Evolutionary conservation across 1,140 invertebrate genomes (phyloP).

Genomic region (Rhizoglyphus robini): DNA sequence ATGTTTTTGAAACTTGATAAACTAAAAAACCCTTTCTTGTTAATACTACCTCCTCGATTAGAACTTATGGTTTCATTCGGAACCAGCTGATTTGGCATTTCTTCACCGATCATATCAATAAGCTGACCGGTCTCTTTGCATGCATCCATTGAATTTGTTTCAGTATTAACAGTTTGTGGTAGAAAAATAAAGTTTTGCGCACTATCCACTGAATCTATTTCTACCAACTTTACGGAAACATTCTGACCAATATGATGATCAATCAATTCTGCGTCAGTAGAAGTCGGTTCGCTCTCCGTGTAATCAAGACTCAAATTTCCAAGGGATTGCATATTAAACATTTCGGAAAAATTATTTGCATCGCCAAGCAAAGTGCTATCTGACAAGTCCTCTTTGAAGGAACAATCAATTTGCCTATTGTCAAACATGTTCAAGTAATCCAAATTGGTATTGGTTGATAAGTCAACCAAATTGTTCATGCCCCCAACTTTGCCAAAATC

Average conservation of each 20-base stretch:
- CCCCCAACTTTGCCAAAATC: too few relatives aligned
- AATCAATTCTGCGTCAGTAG: too few relatives aligned
- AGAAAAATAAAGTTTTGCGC: too few relatives aligned
- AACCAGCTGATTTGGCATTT: not conserved
- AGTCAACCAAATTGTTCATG: not conserved
- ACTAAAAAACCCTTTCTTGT: conserved; percentile 49
- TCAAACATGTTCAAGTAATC: not conserved
- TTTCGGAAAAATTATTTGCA: not conserved
- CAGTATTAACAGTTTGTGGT: too few relatives aligned
- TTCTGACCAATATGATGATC: too few relatives aligned
- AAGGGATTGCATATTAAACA: not conserved
- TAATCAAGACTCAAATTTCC: too few relatives aligned
- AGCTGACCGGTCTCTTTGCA: not conserved
- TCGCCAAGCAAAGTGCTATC: not conserved
- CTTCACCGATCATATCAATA: not conserved
- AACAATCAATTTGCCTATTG: not conserved
- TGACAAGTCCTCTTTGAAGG: not conserved
- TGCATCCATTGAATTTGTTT: too few relatives aligned
- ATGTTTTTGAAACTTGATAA: conserved; percentile 48
- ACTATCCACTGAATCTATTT: too few relatives aligned
- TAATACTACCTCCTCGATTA: conserved; percentile 31
- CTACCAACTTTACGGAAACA: too few relatives aligned
- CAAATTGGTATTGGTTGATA: not conserved
- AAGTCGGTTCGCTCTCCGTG: too few relatives aligned
- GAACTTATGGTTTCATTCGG: not conserved